These are phyloP conservation scores for Sycophaga agraensis DNA, from an alignment of 1,140 invertebrate species.

Conservation along the genomic window DNA sequence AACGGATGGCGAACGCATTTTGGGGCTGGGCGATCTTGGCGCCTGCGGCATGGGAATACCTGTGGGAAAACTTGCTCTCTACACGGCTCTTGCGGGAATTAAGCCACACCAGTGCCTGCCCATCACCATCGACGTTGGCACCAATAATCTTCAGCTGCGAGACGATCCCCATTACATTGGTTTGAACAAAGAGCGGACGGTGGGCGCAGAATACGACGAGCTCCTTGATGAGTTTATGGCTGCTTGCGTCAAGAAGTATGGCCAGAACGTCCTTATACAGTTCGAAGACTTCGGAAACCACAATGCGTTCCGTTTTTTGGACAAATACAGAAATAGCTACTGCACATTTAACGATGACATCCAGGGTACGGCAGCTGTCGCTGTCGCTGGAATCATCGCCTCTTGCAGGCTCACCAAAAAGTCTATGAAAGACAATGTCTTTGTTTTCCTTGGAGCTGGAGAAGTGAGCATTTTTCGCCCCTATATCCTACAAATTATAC, in stretches of 20 bases:
- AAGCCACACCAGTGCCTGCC: slow-evolving; percentile 92
- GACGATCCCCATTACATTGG: slow-evolving; percentile 97
- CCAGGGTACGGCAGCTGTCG: slow-evolving; percentile 92
- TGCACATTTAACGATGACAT: slow-evolving; percentile 98
- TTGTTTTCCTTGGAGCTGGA: slow-evolving; percentile 91
- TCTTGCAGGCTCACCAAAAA: slow-evolving; percentile 78
- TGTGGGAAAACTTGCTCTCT: slow-evolving; percentile 89
- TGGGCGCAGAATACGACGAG: slow-evolving; percentile 88
- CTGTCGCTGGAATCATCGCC: slow-evolving; percentile 86
- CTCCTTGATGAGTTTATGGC: slow-evolving; percentile 98
- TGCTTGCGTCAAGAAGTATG: slow-evolving; percentile 88
- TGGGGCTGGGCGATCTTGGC: slow-evolving; percentile 92
- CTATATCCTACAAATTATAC: too few relatives aligned
- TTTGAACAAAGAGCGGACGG: slow-evolving; percentile 79
- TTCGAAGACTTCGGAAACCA: slow-evolving; percentile 96
- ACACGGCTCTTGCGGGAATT: slow-evolving; percentile 90
- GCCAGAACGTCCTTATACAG: slow-evolving; percentile 85
- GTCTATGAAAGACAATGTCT: slow-evolving; percentile 77
- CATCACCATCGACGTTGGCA: slow-evolving; percentile 90
- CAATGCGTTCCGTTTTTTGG: slow-evolving; percentile 89
- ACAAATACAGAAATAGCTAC: slow-evolving; percentile 83
- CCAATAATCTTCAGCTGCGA: slow-evolving; percentile 84
- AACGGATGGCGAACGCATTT: slow-evolving; percentile 92
- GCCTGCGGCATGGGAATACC: slow-evolving; percentile 96
- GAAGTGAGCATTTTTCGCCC: too few relatives aligned